Evolutionary conservation across 2,113 vertebrate genomes (phyloP).

Genomic region (Halichoerus grypus): DNA sequence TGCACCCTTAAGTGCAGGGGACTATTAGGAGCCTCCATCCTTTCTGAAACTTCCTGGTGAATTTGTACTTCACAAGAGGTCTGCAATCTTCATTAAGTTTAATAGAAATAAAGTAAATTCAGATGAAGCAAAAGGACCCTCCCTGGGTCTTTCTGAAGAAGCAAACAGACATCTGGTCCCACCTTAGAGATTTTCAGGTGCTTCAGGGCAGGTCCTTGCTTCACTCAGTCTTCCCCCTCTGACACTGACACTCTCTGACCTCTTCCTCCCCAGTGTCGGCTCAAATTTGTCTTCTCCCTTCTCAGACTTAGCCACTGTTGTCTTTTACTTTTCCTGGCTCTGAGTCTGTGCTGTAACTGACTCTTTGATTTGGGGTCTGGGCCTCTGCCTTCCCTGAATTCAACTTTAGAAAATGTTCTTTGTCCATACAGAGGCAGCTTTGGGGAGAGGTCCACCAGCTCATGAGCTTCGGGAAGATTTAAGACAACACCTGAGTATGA

Average conservation of each 20-base stretch:
- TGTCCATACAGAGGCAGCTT: background rate
- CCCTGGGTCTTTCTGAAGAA: background rate
- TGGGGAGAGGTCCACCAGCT: background rate
- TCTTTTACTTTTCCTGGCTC: background rate
- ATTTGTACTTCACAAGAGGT: background rate
- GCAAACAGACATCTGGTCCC: background rate
- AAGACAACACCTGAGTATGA: background rate
- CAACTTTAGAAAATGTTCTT: background rate
- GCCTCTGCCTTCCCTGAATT: background rate
- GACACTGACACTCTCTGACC: background rate
- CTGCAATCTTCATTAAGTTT: background rate
- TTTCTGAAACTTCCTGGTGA: background rate
- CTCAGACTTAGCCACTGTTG: background rate
- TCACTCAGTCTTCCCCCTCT: background rate
- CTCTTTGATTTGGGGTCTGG: background rate
- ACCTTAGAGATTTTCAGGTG: background rate
- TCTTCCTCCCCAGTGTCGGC: rapidly evolving
- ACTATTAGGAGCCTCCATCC: background rate
- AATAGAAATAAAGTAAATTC: background rate
- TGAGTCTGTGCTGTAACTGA: background rate
- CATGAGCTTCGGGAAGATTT: background rate
- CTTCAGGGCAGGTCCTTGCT: background rate
- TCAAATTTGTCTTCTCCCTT: background rate
- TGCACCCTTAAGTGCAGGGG: background rate
- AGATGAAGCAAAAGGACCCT: background rate